These are phyloP conservation scores for Macrosteles quadrilineatus DNA, from an alignment of 1,140 invertebrate species.

Conservation along the genomic window DNA sequence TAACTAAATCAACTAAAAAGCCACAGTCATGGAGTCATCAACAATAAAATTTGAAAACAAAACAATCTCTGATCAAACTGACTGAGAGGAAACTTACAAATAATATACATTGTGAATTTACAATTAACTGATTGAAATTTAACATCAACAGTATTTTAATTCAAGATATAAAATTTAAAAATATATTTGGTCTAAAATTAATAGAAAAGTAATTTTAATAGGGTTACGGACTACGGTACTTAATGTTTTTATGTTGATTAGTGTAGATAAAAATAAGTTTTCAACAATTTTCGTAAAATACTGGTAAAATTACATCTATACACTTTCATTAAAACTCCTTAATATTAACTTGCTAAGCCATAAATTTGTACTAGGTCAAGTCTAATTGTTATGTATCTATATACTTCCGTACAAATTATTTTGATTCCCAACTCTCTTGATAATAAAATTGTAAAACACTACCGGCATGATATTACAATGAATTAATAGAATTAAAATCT, in stretches of 20 bases:
- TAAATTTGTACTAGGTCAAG: background rate
- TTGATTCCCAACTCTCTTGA: too few relatives aligned
- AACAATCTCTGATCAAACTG: background rate
- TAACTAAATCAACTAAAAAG: background rate
- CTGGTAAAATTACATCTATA: slow-evolving; percentile 1
- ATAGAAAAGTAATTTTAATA: too few relatives aligned
- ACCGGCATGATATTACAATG: too few relatives aligned
- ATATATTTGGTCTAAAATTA: too few relatives aligned
- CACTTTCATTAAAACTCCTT: background rate
- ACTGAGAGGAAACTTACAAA: background rate
- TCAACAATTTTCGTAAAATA: background rate
- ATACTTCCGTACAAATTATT: too few relatives aligned
- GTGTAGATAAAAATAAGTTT: too few relatives aligned
- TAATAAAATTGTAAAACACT: too few relatives aligned
- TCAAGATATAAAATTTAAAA: too few relatives aligned
- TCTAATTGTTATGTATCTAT: background rate
- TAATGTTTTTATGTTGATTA: too few relatives aligned
- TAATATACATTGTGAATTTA: background rate
- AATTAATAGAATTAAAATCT: too few relatives aligned
- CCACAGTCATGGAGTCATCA: slow-evolving; percentile 5
- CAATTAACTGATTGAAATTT: background rate
- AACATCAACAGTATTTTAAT: background rate
- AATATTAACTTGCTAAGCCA: background rate
- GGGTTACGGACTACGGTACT: too few relatives aligned
- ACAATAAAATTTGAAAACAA: slow-evolving; percentile 10